Conservation (phyloP, 2,797 vertebrate species). For the Chiloscyllium punctatum region DNA sequence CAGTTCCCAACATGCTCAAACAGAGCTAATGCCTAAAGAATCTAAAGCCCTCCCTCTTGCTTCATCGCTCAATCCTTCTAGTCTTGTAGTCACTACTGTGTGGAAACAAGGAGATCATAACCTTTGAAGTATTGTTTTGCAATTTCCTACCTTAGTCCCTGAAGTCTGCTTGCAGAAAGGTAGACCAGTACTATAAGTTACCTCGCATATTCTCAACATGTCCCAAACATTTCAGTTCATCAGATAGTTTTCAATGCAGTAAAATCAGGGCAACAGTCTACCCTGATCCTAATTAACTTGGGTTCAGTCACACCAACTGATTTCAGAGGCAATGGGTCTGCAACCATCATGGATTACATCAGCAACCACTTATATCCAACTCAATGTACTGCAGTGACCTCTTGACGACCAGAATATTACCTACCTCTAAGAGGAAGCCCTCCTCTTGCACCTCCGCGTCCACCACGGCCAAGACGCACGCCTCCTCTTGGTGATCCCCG, state of each 20-base stretch:
- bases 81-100: no score
- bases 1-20: no score
- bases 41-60: no score
- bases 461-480: conserved; percentile 70
- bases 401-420: conserved; percentile 39
- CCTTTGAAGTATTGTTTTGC: no score
- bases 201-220: not conserved
- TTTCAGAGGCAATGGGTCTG: no score
- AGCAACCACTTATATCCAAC: not conserved
- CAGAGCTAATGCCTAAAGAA: no score
- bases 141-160: no score
- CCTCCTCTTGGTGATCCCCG: conserved; percentile 73
- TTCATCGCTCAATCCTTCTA: no score
- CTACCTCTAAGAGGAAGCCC: conserved; percentile 79
- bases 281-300: not conserved
- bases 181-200: not conserved
- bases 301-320: not conserved
- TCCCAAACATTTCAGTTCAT: not conserved
- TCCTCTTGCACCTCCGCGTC: conserved; percentile 70
- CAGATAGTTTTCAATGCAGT: not conserved
- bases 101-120: no score
- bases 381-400: not conserved
- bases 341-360: not conserved
- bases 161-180: no score
- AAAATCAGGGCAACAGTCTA: not conserved